Percentiles rank a stretch among this genome's conserved stretches.
Evolutionary conservation across 2,797 vertebrate species (phyloP).

Genomic region (Hephaestus fuliginosus): DNA sequence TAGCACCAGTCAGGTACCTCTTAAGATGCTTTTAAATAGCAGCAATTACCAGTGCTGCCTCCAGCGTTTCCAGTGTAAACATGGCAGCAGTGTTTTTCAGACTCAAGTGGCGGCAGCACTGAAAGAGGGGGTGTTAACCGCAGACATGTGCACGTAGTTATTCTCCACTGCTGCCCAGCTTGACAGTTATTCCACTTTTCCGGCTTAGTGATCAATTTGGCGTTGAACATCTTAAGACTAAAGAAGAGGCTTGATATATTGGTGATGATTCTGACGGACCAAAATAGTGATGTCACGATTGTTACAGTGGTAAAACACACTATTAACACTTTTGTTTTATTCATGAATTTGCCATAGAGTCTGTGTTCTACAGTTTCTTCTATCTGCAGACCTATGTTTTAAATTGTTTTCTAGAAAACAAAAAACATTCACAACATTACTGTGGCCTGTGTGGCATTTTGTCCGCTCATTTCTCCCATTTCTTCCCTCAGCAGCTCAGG

Average conservation of each 20-base stretch:
- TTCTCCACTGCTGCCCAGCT: neutral
- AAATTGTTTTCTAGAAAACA: neutral
- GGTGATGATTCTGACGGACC: neutral
- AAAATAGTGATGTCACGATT: neutral
- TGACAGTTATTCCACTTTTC: conserved; percentile 5
- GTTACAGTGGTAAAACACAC: neutral
- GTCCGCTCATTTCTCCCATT: conserved; percentile 12
- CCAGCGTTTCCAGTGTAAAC: conserved; percentile 34
- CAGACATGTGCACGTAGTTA: neutral
- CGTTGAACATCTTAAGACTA: neutral
- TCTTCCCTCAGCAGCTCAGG: neutral
- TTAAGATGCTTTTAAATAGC: conserved; percentile 45
- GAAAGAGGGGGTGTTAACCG: conserved; percentile 9
- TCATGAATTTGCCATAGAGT: neutral
- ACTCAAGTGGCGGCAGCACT: conserved; percentile 25
- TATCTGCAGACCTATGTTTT: neutral
- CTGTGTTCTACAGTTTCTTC: neutral
- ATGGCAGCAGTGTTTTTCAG: neutral
- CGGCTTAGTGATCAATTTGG: conserved; percentile 5
- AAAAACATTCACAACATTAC: conserved; percentile 7
- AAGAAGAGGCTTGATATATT: neutral
- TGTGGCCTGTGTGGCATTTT: conserved; percentile 12
- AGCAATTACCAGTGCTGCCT: conserved; percentile 36
- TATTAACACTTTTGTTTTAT: neutral
- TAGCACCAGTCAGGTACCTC: conserved; percentile 33